Base-by-base conservation (phyloP, 1,140 invertebrate species). In the Formica selysi region DNA sequence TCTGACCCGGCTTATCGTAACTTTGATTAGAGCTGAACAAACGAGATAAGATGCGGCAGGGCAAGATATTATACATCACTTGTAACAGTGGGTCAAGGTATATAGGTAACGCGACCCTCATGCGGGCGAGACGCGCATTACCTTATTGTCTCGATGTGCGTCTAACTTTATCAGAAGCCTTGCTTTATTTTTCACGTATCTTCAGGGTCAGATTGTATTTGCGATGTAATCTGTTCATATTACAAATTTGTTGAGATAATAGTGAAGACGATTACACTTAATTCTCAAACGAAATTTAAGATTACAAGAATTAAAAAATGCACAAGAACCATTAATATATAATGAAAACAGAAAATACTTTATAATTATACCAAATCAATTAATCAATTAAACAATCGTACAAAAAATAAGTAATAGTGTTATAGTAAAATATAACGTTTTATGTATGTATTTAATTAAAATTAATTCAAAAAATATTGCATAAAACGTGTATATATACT, bases 101-200 rank as follows among this genome's bases (percentile, higher is more conserved):
- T 95, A 92, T 95, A 71, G 93, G 92, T 92, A 92, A 94, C 85
- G 87, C 87, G 91, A 94, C 94, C 94, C 94, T 94, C 94, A 95
- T 95, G 94, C 94, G 94, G 94, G 94, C 87, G 74, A 86, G 91
- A 88, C 80, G 83, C 80, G 83, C 91, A 92, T 92, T 89, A 88
- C 86, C 91, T 93, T 89, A 91, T 93, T 93, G 91, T 92, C 88
- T 92, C 87, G 65, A 86, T 68, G 65, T 88, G 86, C 92, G 80
- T 88, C 86, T 90, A 89, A 90, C 65, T 78, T 93, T 93, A 93
- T 93, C 92, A 86, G 38, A 64, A 93, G 84, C 91, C 92, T 94
- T 93, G 93, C 89, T 91, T 93, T 90, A 91, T 87, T 91, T 51
- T 88, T 89, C 76, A 81, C 38, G 57, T 76, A 91, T 92, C 85